phyloP scores from a whole-genome alignment of 2,113 vertebrate genomes.

The Felis chaus region DNA sequence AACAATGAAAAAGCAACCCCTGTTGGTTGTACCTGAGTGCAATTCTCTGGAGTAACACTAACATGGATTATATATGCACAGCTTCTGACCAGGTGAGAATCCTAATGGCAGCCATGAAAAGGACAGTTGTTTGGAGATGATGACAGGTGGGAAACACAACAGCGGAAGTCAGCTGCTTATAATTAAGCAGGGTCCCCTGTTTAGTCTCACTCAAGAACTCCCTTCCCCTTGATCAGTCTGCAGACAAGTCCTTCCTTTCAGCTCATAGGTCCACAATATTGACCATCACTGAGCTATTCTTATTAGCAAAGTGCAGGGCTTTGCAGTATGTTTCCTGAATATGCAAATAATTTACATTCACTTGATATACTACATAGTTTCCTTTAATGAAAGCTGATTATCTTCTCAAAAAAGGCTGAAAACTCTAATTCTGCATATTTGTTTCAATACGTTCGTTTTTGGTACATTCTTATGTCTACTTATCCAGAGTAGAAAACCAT shows the following conservation, averaged over 20 bases:
- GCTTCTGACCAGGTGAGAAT: not conserved
- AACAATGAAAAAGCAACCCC: not conserved
- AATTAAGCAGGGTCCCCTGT: not conserved
- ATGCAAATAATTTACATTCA: not conserved
- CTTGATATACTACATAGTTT: not conserved
- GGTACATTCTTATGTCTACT: not conserved
- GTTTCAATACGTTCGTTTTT: not conserved
- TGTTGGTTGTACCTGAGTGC: not conserved
- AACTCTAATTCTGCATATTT: not conserved
- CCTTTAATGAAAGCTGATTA: not conserved
- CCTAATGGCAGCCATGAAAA: not conserved
- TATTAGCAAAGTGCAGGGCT: not conserved
- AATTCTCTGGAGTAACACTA: not conserved
- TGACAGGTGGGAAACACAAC: not conserved
- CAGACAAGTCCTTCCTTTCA: not conserved
- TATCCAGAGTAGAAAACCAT: not conserved
- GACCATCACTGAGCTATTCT: not conserved
- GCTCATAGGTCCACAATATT: not conserved
- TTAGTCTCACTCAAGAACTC: not conserved
- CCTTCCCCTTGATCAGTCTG: not conserved
- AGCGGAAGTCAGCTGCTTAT: not conserved
- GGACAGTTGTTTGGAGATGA: not conserved
- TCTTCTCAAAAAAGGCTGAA: not conserved
- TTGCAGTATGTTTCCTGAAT: not conserved
- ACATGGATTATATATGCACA: constrained; percentile 18